Percentiles rank a stretch among this genome's conserved stretches.
Evolutionary conservation across 1,140 invertebrate species (phyloP).

Genomic region (Drosophila micromelanica): DNA sequence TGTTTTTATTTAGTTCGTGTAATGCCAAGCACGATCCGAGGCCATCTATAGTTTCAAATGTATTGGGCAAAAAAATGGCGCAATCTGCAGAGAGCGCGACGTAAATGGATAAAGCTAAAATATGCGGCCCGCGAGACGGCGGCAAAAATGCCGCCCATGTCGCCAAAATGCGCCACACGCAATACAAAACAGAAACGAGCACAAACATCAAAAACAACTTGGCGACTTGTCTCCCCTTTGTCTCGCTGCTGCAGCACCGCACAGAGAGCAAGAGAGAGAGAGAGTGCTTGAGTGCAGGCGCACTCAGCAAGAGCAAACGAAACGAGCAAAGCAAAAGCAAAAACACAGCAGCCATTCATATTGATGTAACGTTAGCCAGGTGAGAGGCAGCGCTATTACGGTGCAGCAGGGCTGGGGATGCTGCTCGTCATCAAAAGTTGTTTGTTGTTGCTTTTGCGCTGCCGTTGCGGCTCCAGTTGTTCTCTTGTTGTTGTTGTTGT

Average conservation of each 20-base stretch:
- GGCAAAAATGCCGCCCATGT: slow-evolving; percentile 76
- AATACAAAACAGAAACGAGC: slow-evolving; percentile 51
- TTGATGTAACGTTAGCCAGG: slow-evolving; percentile 73
- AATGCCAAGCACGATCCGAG: background rate
- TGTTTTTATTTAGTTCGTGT: background rate
- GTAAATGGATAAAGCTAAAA: slow-evolving; percentile 68
- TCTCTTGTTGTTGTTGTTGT: slow-evolving; percentile 12
- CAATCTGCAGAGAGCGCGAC: slow-evolving; percentile 63
- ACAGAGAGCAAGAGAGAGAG: slow-evolving; percentile 32
- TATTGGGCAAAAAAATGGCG: slow-evolving; percentile 67
- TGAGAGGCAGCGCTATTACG: slow-evolving; percentile 34
- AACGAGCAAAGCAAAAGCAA: slow-evolving; percentile 15
- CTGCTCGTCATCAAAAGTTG: slow-evolving; percentile 56
- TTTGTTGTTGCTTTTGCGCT: slow-evolving; percentile 41
- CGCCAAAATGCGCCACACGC: slow-evolving; percentile 76
- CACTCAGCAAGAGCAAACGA: slow-evolving; percentile 36
- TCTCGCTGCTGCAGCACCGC: slow-evolving; percentile 20
- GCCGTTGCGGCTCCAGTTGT: too few relatives aligned
- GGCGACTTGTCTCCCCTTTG: slow-evolving; percentile 38
- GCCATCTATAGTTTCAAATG: slow-evolving; percentile 34
- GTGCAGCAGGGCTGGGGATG: slow-evolving; percentile 6
- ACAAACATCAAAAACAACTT: slow-evolving; percentile 35
- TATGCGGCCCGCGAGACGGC: slow-evolving; percentile 64
- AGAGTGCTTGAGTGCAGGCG: slow-evolving; percentile 26
- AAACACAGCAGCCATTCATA: slow-evolving; percentile 55